Conservation (phyloP, 2,113 vertebrate genomes). For the Gymnocephalus cernua region DNA sequence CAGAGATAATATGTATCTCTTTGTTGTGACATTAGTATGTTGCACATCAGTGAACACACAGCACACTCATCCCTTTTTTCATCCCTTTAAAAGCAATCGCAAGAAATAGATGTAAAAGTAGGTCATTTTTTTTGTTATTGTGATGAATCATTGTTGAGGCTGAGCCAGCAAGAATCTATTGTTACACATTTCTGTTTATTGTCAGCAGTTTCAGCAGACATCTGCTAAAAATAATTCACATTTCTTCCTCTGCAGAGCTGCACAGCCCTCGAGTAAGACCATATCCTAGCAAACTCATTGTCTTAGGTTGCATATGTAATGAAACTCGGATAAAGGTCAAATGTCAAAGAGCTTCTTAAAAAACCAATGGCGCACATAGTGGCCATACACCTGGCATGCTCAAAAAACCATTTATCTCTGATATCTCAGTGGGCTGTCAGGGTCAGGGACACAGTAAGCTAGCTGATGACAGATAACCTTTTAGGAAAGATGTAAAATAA, state of each 20-base stretch:
- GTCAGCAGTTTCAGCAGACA: slow-evolving; percentile 52
- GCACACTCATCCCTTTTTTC: slow-evolving; percentile 10
- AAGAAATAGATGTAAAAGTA: slow-evolving; percentile 40
- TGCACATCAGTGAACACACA: slow-evolving; percentile 20
- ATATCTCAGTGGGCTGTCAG: slow-evolving; percentile 41
- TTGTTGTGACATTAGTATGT: slow-evolving; percentile 39
- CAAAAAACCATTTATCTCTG: slow-evolving; percentile 40
- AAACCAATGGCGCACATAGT: slow-evolving; percentile 6
- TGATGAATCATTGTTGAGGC: slow-evolving; percentile 60
- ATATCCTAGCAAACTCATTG: background rate
- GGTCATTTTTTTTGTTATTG: slow-evolving; percentile 49
- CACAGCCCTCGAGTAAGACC: slow-evolving; percentile 17
- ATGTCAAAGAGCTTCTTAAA: slow-evolving; percentile 38
- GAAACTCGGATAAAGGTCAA: slow-evolving; percentile 45
- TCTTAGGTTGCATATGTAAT: slow-evolving; percentile 16
- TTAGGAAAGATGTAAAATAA: slow-evolving; percentile 49
- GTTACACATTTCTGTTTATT: slow-evolving; percentile 50
- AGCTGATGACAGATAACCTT: slow-evolving; percentile 65
- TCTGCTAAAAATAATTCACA: slow-evolving; percentile 57
- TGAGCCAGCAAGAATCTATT: slow-evolving; percentile 42
- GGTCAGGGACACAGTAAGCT: slow-evolving; percentile 33
- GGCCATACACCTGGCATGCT: background rate
- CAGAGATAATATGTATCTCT: slow-evolving; percentile 46
- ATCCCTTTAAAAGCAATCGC: slow-evolving; percentile 23
- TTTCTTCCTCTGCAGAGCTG: slow-evolving; percentile 30